Evolutionary conservation across 2,113 vertebrate genomes (phyloP), one percentile per base, ranked within the genome.

Genomic region (Rattus rattus): DNA sequence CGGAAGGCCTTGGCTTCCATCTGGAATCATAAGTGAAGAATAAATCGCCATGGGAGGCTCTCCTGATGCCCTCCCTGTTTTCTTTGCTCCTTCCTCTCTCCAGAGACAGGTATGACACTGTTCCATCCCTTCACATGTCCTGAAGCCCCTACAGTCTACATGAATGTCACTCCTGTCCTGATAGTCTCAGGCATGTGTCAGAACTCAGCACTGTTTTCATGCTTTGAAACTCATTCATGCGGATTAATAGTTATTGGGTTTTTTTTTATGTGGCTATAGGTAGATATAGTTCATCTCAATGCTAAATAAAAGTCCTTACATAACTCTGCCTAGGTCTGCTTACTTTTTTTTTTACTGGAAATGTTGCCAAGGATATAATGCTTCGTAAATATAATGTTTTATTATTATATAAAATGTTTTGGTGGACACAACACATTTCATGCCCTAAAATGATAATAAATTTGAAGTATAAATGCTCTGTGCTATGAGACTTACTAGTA

Each of bases 401-500:
- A 19, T 88, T 89, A 86, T 76, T 77, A 90, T 61, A 88, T 47
- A 88, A 85, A 92, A 92, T 85, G 54, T 36, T 84, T 94, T 77
- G 83, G 28, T 79, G 75, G 13, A 88, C 85, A 88, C 83, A 65
- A 72, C 17, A 94, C 88, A 88, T 95, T 85, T 91, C 56, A 93
- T 8, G 33, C 12, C 30, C 94, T 24, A 94, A 92, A 80, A 73
- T 39, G 72, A 94, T n/a, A 92, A 87, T 24, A 84, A 43, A 88
- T 84, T 95, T 76, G 67, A 96, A 85, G 83, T 84, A 92, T 80
- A 94, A 96, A 95, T 88, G 61, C 2, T 72, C 52, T 13, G 75
- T 49, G 20, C 10, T 65, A 80, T 76, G 76, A 97, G 28, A 91
- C 28, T 92, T 91, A 56, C 30, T 86, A 36, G 30, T 88, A 94